Evolutionary conservation across 1,140 invertebrate genomes (phyloP), one percentile per base, ranked within the genome.

Genomic region (Bombus ignitus): DNA sequence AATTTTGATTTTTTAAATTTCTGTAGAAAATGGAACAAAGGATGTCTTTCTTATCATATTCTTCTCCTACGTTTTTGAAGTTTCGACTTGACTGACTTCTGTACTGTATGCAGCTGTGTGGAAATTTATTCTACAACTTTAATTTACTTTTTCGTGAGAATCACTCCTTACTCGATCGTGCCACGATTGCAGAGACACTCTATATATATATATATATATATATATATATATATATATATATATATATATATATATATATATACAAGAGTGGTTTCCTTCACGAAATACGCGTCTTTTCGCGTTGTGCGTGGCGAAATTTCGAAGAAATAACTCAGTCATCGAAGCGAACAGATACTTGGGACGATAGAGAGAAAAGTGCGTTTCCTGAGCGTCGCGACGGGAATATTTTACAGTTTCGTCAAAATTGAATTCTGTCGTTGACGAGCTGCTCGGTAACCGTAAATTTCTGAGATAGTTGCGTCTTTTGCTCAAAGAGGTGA

Each of bases 391-490:
- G 25, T 53, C 8, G 13, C n/a, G 74, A 12, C 25, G 28, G 28
- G 75, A 77, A 65, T 77, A 65, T 65, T 62, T 77, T 42, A 77
- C 37, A 77, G 59, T 42, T 42, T 62, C 37, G 37, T 39, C 15
- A 59, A 77, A 65, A 77, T 77, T 77, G 75, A 77, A 77, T 77
- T 77, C 5, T n/a, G 5, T 35, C 15, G 35, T 77, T 77, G 59
- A 77, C 75, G 75, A 77, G 75, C 15, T n/a, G 39, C 75, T n/a
- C 59, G 75, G 28, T 65, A 13, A 6, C 37, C 39, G 75, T 42
- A 77, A 77, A 77, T 77, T 77, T 42, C 75, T 32, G 8, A 9
- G 1, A 32, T 22, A 22, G 28, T 65, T n/a, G 42, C 42, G 13
- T 47, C 77, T 68, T 42, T 35, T 68, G 18, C 59, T 22, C 12